Base-by-base conservation (phyloP, 1,140 invertebrate species). In the Chelonus insularis region DNA sequence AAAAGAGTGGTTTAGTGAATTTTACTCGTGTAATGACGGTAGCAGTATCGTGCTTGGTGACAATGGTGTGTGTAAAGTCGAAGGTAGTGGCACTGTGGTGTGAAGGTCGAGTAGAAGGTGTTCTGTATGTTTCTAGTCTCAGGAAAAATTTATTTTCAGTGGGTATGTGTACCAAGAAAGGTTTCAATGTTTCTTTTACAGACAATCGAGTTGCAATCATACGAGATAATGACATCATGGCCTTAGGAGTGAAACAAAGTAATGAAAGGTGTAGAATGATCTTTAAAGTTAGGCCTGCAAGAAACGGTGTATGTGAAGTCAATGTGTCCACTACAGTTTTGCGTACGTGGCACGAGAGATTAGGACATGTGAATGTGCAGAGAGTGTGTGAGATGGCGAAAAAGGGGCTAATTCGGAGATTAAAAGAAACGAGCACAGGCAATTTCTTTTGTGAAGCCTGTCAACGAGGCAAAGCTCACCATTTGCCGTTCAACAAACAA, bases 111-210 rank as follows among this genome's bases (percentile, higher is more conserved):
- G 12, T 64, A 1, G 56, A 65, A 25, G 58, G 69, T 60, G 69
- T 73, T 11, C 36, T 68, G 8, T 69, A 63, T 41, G 65, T 70
- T n/a, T 63, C 67, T 36, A 48, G 50, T 5, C 1, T 70, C 2
- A 52, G 12, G 11, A 67, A 64, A 14, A 72, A 75, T 63, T 50
- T 73, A 7, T 72, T 70, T 54, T 73, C 69, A 52, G 63, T 69
- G 5, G 68, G 58, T 14, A 59, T 58, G 7, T 66, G 57, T 12
- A 58, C 60, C 1, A 45, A 57, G 29, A 64, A 63, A 20, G 62
- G 63, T 18, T 65, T 39, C 12, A 56, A 65, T 4, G 64, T 73
- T 0, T n/a, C 45, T 8, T 67, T 69, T 14, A 45, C 66, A 16
- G n/a, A 61, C 0, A 37, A 66, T 7, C 20, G 6, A 7, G 59